These are phyloP conservation scores for Microctenopoma steveboyesi DNA, from an alignment of 2,797 vertebrate species.

Conservation along the genomic window DNA sequence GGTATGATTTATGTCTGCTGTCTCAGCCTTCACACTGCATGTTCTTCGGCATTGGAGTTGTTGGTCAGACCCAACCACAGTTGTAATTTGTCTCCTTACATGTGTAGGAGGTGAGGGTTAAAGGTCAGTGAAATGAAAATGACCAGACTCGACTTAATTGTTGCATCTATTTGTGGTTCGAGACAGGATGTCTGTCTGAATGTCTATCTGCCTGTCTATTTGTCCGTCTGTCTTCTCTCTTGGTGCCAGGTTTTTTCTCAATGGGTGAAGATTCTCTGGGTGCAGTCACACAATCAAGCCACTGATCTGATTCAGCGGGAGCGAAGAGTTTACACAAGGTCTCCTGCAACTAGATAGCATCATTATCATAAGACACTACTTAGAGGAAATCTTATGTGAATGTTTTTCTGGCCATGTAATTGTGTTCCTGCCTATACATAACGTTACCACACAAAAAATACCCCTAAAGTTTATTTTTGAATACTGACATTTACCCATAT, in stretches of 20 bases:
- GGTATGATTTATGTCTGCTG: constrained; percentile 90
- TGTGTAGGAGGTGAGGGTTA: constrained; percentile 73
- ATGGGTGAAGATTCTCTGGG: constrained; percentile 56
- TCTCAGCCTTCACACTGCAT: constrained; percentile 65
- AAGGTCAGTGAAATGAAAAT: constrained; percentile 79
- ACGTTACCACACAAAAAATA: neutral
- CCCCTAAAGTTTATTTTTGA: too few species aligned
- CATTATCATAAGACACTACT: constrained; percentile 65
- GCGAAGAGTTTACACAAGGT: constrained; percentile 44
- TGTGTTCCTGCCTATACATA: neutral
- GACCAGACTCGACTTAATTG: constrained; percentile 80
- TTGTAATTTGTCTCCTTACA: constrained; percentile 76
- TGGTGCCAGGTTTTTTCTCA: constrained; percentile 60
- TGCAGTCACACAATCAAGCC: constrained; percentile 48
- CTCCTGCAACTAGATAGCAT: constrained; percentile 56
- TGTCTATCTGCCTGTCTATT: constrained; percentile 71
- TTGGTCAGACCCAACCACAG: constrained; percentile 67
- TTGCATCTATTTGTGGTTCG: constrained; percentile 78
- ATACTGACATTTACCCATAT: too few species aligned
- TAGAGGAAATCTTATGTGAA: constrained; percentile 28
- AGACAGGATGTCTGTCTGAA: constrained; percentile 76
- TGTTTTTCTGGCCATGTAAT: constrained; percentile 18
- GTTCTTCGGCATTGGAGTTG: constrained; percentile 52
- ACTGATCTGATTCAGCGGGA: constrained; percentile 69
- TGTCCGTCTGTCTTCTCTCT: constrained; percentile 70